Evolutionary conservation across 1,140 invertebrate genomes (phyloP).

Genomic region (Aphis craccivora): DNA sequence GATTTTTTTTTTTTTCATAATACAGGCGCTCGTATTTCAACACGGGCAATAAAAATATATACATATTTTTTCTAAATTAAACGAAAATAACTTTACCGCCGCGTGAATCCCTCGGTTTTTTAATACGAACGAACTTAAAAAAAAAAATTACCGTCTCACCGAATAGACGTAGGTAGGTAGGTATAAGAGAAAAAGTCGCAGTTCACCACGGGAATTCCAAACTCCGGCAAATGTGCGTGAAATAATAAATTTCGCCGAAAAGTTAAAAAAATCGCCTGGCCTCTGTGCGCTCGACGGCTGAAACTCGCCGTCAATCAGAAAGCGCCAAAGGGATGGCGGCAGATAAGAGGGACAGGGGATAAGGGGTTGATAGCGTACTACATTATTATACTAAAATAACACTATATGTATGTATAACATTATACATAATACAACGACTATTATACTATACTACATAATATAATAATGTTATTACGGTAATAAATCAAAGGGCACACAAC

Average conservation of each 20-base stretch:
- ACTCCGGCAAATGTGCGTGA: not conserved
- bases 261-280: not conserved
- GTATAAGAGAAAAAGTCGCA: not conserved
- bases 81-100: not conserved
- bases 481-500: slow-evolving; percentile 42
- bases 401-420: not conserved
- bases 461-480: slow-evolving; percentile 24
- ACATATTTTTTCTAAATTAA: not conserved
- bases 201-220: not conserved
- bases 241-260: not conserved
- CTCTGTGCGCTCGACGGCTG: not conserved
- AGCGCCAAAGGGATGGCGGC: not conserved
- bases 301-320: slow-evolving; percentile 1
- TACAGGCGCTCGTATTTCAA: not conserved
- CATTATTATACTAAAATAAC: not conserved
- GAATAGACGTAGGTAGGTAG: not conserved
- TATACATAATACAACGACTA: not conserved
- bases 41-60: not conserved
- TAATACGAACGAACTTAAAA: not conserved
- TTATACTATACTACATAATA: not conserved
- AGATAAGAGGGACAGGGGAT: not conserved
- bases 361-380: not conserved
- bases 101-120: not conserved
- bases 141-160: not conserved
- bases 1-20: not conserved